Conservation (phyloP, 2,113 vertebrate genomes). For the Hydrolagus affinis region DNA sequence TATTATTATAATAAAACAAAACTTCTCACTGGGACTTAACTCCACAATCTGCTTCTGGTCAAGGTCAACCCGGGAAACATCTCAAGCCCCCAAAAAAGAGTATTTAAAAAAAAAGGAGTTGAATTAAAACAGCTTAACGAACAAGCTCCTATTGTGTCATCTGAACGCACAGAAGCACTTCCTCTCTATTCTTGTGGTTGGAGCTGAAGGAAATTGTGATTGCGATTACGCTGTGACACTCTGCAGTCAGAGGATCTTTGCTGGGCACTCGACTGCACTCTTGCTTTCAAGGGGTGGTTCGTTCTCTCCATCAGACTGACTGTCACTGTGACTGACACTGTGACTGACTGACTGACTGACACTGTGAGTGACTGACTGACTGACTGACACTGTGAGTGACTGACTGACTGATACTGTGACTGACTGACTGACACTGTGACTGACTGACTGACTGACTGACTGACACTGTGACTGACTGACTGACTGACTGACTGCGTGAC, state of each 20-base stretch:
- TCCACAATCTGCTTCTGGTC: neutral
- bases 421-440: too few species aligned
- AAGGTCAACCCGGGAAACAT: neutral
- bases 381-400: too few species aligned
- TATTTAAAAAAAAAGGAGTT: neutral
- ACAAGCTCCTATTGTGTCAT: neutral
- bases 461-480: too few species aligned
- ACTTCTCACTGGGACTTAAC: neutral
- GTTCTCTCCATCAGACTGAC: neutral
- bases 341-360: too few species aligned
- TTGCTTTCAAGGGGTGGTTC: neutral
- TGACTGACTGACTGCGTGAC: too few species aligned
- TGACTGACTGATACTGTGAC: too few species aligned
- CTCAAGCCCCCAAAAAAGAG: neutral
- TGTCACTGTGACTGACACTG: too few species aligned
- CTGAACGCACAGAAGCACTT: neutral
- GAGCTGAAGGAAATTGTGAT: neutral
- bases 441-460: too few species aligned
- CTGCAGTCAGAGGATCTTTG: too few species aligned
- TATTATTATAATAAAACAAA: too few species aligned
- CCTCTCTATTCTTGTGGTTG: neutral
- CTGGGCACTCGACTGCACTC: too few species aligned
- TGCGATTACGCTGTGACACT: neutral
- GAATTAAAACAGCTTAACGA: neutral
- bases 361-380: too few species aligned